Percentiles rank a stretch among this genome's conserved stretches.
Conservation (phyloP, 2,113 vertebrate genomes). For the Microcebus lehilahytsara region DNA sequence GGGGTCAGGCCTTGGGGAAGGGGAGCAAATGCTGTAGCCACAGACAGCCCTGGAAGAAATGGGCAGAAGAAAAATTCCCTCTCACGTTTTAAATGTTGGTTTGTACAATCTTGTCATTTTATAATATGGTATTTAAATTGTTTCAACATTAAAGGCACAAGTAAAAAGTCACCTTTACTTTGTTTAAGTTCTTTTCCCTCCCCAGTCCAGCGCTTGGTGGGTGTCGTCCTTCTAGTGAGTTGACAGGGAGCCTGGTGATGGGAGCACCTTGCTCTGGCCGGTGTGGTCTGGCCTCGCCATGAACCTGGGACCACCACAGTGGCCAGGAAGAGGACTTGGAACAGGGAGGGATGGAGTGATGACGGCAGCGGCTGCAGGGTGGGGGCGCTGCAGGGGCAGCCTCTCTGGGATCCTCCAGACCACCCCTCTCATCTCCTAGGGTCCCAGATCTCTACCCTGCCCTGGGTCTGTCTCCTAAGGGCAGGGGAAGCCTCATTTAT, state of each 20-base stretch:
- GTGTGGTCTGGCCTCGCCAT: not conserved
- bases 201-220: not conserved
- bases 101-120: conserved; percentile 67
- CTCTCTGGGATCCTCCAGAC: not conserved
- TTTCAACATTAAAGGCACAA: conserved; percentile 61
- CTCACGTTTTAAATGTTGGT: conserved; percentile 30
- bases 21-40: too few relatives aligned
- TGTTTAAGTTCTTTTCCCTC: not conserved
- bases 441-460: not conserved
- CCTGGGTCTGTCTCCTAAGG: not conserved
- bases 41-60: not conserved
- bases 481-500: not conserved
- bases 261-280: not conserved
- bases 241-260: not conserved
- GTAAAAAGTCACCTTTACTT: not conserved
- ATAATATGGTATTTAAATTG: conserved; percentile 76
- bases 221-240: not conserved
- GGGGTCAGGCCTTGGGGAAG: not conserved
- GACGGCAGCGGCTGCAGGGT: too few relatives aligned
- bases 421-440: not conserved
- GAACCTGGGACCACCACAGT: not conserved
- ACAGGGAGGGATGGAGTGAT: too few relatives aligned
- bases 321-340: not conserved
- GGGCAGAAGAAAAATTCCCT: not conserved
- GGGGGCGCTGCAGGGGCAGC: not conserved